Conservation (phyloP, 2,888 invertebrate genomes). For the Ophion slaviceki region DNA sequence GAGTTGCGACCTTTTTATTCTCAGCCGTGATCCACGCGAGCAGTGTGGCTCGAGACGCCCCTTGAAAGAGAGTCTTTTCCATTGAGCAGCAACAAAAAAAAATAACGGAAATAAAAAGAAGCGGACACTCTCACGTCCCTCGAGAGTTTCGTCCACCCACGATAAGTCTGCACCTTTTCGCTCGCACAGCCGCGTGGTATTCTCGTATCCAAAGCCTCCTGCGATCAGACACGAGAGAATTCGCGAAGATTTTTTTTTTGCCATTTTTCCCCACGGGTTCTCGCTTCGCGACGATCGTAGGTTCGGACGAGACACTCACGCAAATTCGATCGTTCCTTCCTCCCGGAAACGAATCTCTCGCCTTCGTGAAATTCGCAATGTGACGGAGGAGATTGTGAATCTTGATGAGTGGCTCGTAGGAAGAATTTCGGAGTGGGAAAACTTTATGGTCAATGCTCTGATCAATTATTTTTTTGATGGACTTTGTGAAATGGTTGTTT, state of each 20-base stretch:
- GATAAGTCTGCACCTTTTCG: conserved; percentile 52
- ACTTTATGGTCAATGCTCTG: background rate
- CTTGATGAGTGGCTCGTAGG: background rate
- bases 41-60: conserved; percentile 53
- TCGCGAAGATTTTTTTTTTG: conserved; percentile 25
- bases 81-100: background rate
- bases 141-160: conserved; percentile 59
- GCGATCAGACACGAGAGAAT: conserved; percentile 22
- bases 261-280: conserved; percentile 3
- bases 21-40: conserved; percentile 1
- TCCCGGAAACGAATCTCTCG: background rate
- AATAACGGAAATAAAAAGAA: background rate
- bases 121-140: conserved; percentile 36
- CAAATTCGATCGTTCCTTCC: conserved; percentile 24
- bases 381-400: background rate
- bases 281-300: conserved; percentile 39
- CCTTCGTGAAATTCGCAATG: background rate
- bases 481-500: too few relatives aligned
- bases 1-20: conserved; percentile 17
- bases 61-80: conserved; percentile 55
- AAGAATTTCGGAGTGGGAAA: background rate
- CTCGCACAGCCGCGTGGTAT: conserved; percentile 5
- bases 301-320: conserved; percentile 16
- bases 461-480: too few relatives aligned
- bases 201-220: conserved; percentile 41